Conservation (phyloP, 1,140 invertebrate species). For the Calliphora vicina region DNA sequence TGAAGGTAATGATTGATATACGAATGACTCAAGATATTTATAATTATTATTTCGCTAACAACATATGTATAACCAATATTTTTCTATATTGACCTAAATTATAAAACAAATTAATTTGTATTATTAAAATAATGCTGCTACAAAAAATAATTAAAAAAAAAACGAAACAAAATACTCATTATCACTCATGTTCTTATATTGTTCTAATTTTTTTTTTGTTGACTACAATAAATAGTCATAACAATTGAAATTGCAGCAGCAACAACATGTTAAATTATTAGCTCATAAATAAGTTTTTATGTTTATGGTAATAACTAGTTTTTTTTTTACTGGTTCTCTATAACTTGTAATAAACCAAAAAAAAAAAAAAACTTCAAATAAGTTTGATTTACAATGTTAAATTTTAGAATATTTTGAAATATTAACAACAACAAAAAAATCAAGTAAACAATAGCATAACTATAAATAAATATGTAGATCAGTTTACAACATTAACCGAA, state of each 20-base stretch:
- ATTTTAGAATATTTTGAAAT: background rate
- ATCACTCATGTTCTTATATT: background rate
- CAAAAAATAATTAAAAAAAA: background rate
- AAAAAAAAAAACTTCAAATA: background rate
- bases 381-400: conserved; percentile 24
- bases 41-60: too few relatives aligned
- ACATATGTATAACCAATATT: too few relatives aligned
- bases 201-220: background rate
- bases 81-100: too few relatives aligned
- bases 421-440: background rate
- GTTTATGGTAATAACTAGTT: conserved; percentile 29
- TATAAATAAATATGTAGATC: background rate
- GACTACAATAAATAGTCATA: background rate
- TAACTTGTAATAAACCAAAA: background rate
- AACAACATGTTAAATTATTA: conserved; percentile 14
- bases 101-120: background rate
- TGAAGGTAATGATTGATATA: too few relatives aligned
- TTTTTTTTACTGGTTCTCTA: background rate
- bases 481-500: background rate
- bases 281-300: background rate
- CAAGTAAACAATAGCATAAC: background rate
- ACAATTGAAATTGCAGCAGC: background rate
- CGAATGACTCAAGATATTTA: too few relatives aligned
- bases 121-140: background rate
- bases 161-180: background rate